These are phyloP conservation scores for Macroglossus sobrinus DNA, from an alignment of 2,113 vertebrate genomes.

Conservation along the genomic window DNA sequence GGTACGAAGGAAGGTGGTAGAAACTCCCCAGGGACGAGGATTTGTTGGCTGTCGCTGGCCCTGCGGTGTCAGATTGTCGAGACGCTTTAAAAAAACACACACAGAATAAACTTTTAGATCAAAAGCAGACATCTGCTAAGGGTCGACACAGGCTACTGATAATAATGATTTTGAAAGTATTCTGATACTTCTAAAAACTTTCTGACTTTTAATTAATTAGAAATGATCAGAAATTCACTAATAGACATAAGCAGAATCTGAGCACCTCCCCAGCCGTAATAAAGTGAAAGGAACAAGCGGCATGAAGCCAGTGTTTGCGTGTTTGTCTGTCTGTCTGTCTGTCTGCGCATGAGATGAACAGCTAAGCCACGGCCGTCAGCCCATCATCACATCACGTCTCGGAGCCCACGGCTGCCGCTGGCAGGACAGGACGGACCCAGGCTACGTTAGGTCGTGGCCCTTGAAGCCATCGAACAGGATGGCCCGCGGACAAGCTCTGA, in stretches of 20 bases:
- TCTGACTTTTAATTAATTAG: neutral
- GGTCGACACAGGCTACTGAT: neutral
- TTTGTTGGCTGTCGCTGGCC: slow-evolving; percentile 88
- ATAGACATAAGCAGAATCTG: neutral
- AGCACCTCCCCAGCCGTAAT: neutral
- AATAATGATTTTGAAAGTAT: neutral
- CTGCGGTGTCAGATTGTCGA: slow-evolving; percentile 87
- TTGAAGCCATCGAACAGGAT: neutral
- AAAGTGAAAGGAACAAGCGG: rapidly evolving
- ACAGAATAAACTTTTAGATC: neutral
- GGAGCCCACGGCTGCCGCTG: neutral
- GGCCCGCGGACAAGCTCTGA: rapidly evolving
- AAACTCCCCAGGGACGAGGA: slow-evolving; percentile 94
- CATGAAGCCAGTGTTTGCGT: rapidly evolving
- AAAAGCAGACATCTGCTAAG: neutral
- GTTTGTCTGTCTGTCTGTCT: rapidly evolving
- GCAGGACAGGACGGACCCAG: rapidly evolving
- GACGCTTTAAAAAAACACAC: slow-evolving; percentile 79
- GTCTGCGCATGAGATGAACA: too few relatives aligned
- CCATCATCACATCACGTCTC: neutral
- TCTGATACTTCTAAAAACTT: neutral
- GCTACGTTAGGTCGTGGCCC: rapidly evolving
- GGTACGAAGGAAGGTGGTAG: slow-evolving; percentile 95
- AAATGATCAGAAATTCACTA: neutral
- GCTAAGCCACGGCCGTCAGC: rapidly evolving